Evolutionary conservation across 2,113 vertebrate genomes (phyloP), one percentile per base, ranked within the genome.

Genomic region (Cariama cristata): DNA sequence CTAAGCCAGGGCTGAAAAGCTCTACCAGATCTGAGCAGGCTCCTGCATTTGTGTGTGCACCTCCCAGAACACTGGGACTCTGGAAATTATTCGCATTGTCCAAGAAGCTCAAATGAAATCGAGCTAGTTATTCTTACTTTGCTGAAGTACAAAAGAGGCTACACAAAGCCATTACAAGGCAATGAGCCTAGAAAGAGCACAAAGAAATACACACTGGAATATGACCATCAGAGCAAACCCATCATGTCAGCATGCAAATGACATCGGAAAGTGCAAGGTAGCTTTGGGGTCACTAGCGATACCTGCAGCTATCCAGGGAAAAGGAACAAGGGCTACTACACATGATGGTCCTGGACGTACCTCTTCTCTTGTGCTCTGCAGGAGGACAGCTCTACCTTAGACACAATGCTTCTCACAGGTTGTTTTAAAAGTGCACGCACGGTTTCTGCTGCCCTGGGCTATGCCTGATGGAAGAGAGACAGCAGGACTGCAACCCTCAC

Each of bases 221-320:
- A n/a, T 0, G 22, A 47, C 0, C 21, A 8, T 10, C 20, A 33
- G 62, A 55, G 62, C 71, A 86, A 86, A 75, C 16, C 20, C 62
- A 32, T 12, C 19, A 3, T 1, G 14, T 12, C 82, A 50, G 50
- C 0, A 1, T 5, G 28, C 17, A 86, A 79, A 79, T 50, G 60
- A 56, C 0, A 0, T 0, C 8, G 53, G 24, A 40, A 90, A 92
- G 8, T 1, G 2, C 35, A 60, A 13, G 50, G 14, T 0, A 28
- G 30, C 49, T 40, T 42, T 1, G 4, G 35, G 17, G 27, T 66
- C 60, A 66, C 14, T 14, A 19, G n/a, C 0, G 42, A 71, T 2
- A 82, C 47, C 68, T 76, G 58, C 49, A 72, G 66, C 35, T 50
- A 26, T 4, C 45, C 67, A 75, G 21, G 67, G 58, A 62, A 56